A percentile compares a stretch with the other conserved stretches of the same genome.
These are phyloP conservation scores for Moxostoma hubbsi DNA, from an alignment of 2,797 vertebrate genomes.

Conservation along the genomic window DNA sequence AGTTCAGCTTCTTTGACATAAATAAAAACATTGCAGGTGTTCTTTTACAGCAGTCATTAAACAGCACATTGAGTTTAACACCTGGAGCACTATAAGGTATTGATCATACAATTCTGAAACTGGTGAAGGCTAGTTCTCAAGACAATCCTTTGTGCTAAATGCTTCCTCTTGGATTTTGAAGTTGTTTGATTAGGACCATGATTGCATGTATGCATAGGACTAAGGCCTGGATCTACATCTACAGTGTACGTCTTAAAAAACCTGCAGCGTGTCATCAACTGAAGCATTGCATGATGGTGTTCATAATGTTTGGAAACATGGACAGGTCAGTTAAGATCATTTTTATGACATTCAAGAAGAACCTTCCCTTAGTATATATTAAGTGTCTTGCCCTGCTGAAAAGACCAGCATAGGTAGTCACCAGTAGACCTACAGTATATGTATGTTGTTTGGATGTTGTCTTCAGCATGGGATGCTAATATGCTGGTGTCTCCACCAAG, in stretches of 20 bases:
- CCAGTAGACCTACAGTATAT: too few relatives aligned
- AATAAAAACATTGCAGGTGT: not conserved
- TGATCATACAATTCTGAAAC: slow-evolving; percentile 47
- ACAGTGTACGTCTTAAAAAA: slow-evolving; percentile 44
- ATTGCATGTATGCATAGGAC: slow-evolving; percentile 81
- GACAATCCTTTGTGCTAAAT: slow-evolving; percentile 50
- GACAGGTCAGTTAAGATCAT: not conserved
- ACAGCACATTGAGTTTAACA: slow-evolving; percentile 28
- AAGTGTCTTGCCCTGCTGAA: not conserved
- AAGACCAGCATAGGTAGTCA: too few relatives aligned
- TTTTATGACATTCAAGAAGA: not conserved
- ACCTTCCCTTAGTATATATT: not conserved
- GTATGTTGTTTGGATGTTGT: too few relatives aligned
- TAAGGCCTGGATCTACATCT: slow-evolving; percentile 67
- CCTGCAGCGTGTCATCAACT: not conserved
- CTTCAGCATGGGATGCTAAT: too few relatives aligned
- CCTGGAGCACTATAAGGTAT: not conserved
- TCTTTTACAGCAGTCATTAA: slow-evolving; percentile 14
- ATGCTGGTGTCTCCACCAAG: too few relatives aligned
- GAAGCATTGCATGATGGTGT: not conserved
- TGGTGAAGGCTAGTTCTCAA: not conserved
- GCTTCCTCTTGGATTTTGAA: slow-evolving; percentile 59
- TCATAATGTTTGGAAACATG: not conserved
- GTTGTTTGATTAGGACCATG: slow-evolving; percentile 60
- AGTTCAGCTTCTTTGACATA: slow-evolving; percentile 3